Conservation (phyloP, 2,797 vertebrate species). For the Loris lydekkerianus region DNA sequence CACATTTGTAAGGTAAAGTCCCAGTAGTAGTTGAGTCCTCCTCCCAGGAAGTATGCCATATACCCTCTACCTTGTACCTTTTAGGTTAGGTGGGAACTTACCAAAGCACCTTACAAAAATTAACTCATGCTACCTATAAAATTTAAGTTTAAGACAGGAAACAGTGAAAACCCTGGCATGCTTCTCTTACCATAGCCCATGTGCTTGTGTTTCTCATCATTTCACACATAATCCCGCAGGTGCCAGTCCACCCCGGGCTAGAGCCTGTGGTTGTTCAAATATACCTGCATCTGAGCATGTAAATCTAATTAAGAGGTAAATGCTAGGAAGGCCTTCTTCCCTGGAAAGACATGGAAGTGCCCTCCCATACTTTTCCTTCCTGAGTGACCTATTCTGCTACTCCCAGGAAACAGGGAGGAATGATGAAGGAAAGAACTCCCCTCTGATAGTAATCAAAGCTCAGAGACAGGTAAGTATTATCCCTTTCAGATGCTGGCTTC, state of each 20-base stretch:
- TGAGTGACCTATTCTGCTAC: not conserved
- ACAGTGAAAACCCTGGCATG: no score
- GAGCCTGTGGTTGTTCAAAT: not conserved
- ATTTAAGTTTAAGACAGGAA: no score
- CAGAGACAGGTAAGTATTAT: not conserved
- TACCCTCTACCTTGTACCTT: no score
- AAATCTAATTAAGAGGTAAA: not conserved
- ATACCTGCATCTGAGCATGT: not conserved
- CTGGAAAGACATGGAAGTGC: not conserved
- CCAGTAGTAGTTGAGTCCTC: no score
- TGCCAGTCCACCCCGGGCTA: not conserved
- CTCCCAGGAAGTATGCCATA: no score
- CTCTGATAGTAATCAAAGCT: not conserved
- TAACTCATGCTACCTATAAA: no score
- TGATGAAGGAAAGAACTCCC: not conserved
- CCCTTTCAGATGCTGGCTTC: not conserved
- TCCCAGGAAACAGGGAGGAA: not conserved
- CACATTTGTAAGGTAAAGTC: no score
- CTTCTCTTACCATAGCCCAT: not conserved
- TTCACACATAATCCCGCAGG: not conserved
- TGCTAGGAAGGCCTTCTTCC: not conserved
- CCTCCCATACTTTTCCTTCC: not conserved
- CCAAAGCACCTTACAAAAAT: no score
- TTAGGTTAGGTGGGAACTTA: no score
- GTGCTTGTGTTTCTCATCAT: not conserved